phyloP scores from a whole-genome alignment of 2,797 vertebrate species.

The Lycodopsis pacificus region DNA sequence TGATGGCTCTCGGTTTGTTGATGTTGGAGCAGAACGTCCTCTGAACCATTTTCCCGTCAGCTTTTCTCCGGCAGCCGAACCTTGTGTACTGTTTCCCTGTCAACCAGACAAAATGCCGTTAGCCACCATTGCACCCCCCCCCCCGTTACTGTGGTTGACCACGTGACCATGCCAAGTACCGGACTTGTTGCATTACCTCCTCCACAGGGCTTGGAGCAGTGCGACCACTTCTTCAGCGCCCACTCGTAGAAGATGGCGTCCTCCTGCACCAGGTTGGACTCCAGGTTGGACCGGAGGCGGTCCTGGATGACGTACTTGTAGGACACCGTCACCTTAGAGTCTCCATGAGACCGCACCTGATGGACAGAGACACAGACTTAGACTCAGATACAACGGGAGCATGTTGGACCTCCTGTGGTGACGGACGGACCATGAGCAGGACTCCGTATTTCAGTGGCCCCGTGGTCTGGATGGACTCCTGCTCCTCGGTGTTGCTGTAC shows the following conservation, averaged over 20 bases:
- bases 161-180: background rate
- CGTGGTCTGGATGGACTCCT: conserved; percentile 90
- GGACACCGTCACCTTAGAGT: conserved; percentile 91
- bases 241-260: conserved; percentile 90
- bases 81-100: conserved; percentile 95
- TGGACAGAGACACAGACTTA: background rate
- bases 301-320: conserved; percentile 97
- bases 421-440: conserved; percentile 85
- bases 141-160: background rate
- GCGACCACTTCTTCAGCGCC: conserved; percentile 97
- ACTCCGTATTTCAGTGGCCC: conserved; percentile 89
- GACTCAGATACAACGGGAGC: background rate
- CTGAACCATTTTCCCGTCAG: conserved; percentile 94
- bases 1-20: conserved; percentile 92
- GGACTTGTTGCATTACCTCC: conserved; percentile 87
- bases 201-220: conserved; percentile 95
- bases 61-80: conserved; percentile 94
- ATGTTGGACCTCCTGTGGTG: too few species aligned
- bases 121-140: background rate
- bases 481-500: conserved; percentile 88
- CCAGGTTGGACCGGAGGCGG: conserved; percentile 86
- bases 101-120: conserved; percentile 35
- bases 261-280: conserved; percentile 92
- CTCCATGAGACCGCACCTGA: conserved; percentile 89
- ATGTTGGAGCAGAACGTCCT: conserved; percentile 89